A percentile compares a stretch with the other conserved stretches of the same genome.
These are phyloP conservation scores for Papilio glaucus DNA, from an alignment of 1,140 invertebrate species.

Conservation along the genomic window DNA sequence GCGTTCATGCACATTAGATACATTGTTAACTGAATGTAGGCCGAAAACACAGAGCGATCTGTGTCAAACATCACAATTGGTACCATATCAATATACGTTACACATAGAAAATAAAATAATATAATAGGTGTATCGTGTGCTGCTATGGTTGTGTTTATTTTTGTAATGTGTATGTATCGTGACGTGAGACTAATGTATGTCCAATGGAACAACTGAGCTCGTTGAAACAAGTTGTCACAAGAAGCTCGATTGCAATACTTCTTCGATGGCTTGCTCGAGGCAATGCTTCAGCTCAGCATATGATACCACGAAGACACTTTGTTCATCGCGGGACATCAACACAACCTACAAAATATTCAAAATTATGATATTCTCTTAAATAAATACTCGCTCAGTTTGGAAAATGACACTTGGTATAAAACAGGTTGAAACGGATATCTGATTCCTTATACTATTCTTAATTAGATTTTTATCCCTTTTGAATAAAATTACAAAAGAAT, in stretches of 20 bases:
- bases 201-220: no score
- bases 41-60: background rate
- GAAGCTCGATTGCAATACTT: conserved; percentile 83
- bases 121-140: no score
- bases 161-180: conserved; percentile 29
- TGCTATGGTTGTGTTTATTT: background rate
- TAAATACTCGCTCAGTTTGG: no score
- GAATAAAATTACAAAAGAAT: no score
- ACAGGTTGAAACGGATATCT: no score
- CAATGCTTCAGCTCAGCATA: conserved; percentile 97
- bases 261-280: conserved; percentile 95
- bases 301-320: conserved; percentile 96
- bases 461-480: no score
- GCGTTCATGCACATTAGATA: background rate
- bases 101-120: background rate
- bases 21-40: background rate
- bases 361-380: no score
- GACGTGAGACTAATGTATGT: background rate
- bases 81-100: background rate
- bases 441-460: no score
- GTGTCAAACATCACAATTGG: background rate
- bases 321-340: conserved; percentile 97
- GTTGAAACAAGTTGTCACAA: background rate
- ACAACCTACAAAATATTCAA: conserved; percentile 90
- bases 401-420: no score